Conservation (phyloP, 2,888 invertebrate genomes). For the Polietes domitor region DNA sequence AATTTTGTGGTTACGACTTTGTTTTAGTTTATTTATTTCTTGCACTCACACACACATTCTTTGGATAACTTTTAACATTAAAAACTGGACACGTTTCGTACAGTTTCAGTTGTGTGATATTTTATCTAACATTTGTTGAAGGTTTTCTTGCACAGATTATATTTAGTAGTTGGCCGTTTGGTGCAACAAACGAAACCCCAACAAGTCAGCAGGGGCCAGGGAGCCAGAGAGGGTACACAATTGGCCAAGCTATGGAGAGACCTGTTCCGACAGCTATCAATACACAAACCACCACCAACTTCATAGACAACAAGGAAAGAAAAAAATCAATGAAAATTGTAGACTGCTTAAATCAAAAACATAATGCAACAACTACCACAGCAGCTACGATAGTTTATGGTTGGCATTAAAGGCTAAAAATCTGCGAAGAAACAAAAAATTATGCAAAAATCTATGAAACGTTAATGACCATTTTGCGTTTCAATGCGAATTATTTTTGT, state of each 20-base stretch:
- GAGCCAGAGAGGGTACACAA: neutral
- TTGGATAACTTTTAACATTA: slow-evolving; percentile 16
- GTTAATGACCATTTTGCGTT: neutral
- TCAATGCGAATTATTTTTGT: neutral
- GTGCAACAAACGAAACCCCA: neutral
- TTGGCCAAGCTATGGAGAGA: neutral
- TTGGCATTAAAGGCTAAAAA: neutral
- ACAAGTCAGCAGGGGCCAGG: neutral
- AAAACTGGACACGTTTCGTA: slow-evolving; percentile 4
- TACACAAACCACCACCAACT: neutral
- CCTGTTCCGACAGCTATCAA: neutral
- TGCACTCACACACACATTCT: neutral
- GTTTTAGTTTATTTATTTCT: slow-evolving; percentile 7
- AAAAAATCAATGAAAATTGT: neutral
- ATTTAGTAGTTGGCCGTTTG: neutral
- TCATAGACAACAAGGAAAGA: neutral
- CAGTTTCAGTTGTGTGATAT: neutral
- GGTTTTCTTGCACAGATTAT: neutral
- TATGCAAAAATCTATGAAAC: neutral
- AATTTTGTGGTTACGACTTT: too few relatives aligned
- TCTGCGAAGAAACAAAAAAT: neutral
- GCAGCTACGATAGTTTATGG: neutral
- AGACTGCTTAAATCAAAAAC: slow-evolving; percentile 12
- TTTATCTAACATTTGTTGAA: slow-evolving; percentile 1
- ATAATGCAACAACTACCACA: slow-evolving; percentile 5